Evolutionary conservation across 2,888 invertebrate species (phyloP).

Genomic region (Drosophila borealis): DNA sequence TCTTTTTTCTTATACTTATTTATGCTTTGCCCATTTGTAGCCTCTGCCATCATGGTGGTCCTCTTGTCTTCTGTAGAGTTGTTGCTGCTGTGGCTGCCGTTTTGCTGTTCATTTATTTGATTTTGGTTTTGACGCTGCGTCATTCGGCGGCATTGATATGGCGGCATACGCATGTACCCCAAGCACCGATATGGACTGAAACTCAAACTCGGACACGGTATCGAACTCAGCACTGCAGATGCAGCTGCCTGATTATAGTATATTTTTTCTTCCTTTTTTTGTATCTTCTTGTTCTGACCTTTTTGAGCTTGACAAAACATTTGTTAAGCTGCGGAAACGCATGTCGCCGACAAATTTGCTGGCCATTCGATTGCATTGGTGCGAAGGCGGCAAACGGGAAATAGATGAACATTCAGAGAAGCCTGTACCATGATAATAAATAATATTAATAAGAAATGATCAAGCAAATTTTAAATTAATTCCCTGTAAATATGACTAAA

Average conservation of each 20-base stretch:
- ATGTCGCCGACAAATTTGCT: conserved; percentile 72
- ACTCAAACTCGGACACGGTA: conserved; percentile 30
- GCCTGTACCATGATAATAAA: too few relatives aligned
- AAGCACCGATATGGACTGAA: conserved; percentile 52
- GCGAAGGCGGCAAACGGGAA: conserved; percentile 37
- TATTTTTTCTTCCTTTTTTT: conserved; percentile 18
- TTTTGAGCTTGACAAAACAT: conserved; percentile 77
- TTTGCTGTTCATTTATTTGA: conserved; percentile 74
- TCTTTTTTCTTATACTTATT: conserved; percentile 65
- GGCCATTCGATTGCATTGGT: conserved; percentile 30
- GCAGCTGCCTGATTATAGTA: conserved; percentile 61
- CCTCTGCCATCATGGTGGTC: conserved; percentile 74
- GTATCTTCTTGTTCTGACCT: conserved; percentile 57
- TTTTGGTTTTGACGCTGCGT: conserved; percentile 77
- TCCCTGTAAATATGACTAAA: too few relatives aligned
- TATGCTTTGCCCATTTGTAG: conserved; percentile 79
- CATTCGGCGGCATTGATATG: conserved; percentile 75
- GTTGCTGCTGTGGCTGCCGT: conserved; percentile 64
- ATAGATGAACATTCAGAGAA: conserved; percentile 15
- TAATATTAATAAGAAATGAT: too few relatives aligned
- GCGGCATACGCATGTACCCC: conserved; percentile 50
- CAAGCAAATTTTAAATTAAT: too few relatives aligned
- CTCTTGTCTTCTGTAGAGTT: conserved; percentile 69
- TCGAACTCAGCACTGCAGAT: conserved; percentile 41
- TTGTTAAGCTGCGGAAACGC: conserved; percentile 76